phyloP scores from a whole-genome alignment of 2,888 invertebrate species.

The Sycophila texana region DNA sequence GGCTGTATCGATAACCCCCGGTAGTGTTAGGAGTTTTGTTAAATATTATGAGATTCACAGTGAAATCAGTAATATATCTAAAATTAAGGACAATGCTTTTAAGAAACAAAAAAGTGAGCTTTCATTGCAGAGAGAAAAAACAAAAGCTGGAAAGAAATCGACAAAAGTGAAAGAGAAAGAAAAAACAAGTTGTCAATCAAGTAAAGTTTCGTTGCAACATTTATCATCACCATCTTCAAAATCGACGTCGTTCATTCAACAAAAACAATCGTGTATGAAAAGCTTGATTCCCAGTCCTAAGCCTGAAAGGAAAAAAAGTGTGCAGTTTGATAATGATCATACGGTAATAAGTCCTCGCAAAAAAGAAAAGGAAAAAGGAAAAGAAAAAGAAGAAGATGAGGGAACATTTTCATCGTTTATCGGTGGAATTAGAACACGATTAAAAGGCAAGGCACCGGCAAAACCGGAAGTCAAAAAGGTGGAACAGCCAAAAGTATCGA shows the following conservation, averaged over 20 bases:
- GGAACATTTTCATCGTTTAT: slow-evolving; percentile 51
- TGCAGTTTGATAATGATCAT: slow-evolving; percentile 66
- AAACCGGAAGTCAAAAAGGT: slow-evolving; percentile 56
- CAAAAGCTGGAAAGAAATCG: slow-evolving; percentile 3
- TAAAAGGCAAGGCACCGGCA: slow-evolving; percentile 61
- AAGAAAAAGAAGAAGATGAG: slow-evolving; percentile 48
- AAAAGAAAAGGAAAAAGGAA: slow-evolving; percentile 25
- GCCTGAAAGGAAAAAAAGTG: slow-evolving; percentile 64
- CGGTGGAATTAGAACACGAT: slow-evolving; percentile 52
- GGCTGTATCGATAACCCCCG: slow-evolving; percentile 68
- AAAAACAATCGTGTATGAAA: slow-evolving; percentile 61
- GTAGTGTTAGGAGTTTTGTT: slow-evolving; percentile 73
- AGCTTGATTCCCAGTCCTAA: slow-evolving; percentile 58
- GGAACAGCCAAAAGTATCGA: slow-evolving; percentile 42
- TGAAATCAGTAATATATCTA: slow-evolving; percentile 64
- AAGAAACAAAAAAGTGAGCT: slow-evolving; percentile 45
- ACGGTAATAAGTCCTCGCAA: slow-evolving; percentile 59
- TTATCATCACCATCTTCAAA: slow-evolving; percentile 10
- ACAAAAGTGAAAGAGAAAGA: neutral
- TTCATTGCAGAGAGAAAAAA: slow-evolving; percentile 1
- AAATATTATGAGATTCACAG: slow-evolving; percentile 70
- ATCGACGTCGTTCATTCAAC: slow-evolving; percentile 31
- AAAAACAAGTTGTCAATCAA: neutral
- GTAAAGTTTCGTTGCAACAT: slow-evolving; percentile 4
- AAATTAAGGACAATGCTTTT: slow-evolving; percentile 64